These are phyloP conservation scores for Tinea trinotella DNA, from an alignment of 2,888 invertebrate genomes.

Conservation along the genomic window DNA sequence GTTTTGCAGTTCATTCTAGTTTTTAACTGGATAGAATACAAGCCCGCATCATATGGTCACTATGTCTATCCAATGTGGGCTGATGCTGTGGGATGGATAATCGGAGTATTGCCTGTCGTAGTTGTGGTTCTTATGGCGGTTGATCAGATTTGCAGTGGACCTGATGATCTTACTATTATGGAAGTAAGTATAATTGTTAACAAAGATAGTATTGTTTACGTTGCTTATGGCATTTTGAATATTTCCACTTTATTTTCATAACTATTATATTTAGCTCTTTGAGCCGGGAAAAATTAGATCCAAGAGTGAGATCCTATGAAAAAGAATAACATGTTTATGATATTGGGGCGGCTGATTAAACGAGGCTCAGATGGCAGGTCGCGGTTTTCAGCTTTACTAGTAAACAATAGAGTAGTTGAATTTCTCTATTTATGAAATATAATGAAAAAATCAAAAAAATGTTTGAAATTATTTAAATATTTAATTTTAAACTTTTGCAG, in stretches of 20 bases:
- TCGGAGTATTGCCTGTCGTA: constrained; percentile 81
- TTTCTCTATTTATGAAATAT: no score
- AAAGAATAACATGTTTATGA: no score
- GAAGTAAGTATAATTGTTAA: constrained; percentile 48
- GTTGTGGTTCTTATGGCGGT: constrained; percentile 75
- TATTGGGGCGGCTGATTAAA: no score
- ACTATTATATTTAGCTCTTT: no score
- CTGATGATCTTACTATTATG: constrained; percentile 68
- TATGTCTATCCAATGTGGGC: constrained; percentile 89
- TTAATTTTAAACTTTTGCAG: constrained; percentile 43
- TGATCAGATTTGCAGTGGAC: constrained; percentile 70
- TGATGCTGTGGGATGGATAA: constrained; percentile 81
- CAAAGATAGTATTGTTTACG: no score
- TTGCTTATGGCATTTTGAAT: no score
- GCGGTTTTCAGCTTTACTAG: no score
- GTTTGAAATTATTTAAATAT: background rate
- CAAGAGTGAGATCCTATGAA: no score
- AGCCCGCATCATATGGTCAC: constrained; percentile 79
- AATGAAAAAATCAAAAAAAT: background rate
- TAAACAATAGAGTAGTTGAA: no score
- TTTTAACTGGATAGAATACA: constrained; percentile 86
- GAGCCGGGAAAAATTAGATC: no score
- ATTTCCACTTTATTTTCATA: no score
- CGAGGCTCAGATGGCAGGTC: no score
- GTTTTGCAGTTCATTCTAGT: constrained; percentile 78